Evolutionary conservation across 1,140 invertebrate species (phyloP).

Genomic region (Atta colombica): DNA sequence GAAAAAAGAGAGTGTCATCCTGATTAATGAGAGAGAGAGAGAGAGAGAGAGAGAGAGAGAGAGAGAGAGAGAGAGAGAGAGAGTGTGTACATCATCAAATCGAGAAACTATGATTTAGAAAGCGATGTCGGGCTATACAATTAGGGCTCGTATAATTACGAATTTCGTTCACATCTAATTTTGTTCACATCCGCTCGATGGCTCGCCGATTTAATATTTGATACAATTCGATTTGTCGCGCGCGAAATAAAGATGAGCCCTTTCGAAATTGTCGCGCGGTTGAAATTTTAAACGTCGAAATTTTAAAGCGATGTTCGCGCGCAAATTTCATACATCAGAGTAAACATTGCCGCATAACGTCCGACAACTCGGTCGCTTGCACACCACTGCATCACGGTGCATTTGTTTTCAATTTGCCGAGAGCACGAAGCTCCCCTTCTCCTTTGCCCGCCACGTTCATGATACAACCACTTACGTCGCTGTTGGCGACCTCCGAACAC

Average conservation of each 20-base stretch:
- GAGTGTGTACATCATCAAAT: too few species aligned
- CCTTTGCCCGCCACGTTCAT: conserved; percentile 36
- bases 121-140: not conserved
- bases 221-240: too few species aligned
- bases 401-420: conserved; percentile 1
- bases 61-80: not conserved
- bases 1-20: conserved; percentile 7
- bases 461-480: conserved; percentile 38
- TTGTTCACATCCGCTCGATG: not conserved
- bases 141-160: not conserved
- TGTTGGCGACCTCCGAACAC: too few species aligned
- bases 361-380: too few species aligned
- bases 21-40: not conserved
- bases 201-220: not conserved
- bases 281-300: not conserved
- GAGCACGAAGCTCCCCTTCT: conserved; percentile 5
- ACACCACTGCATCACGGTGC: too few species aligned
- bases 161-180: not conserved
- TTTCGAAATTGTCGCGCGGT: not conserved
- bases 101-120: not conserved
- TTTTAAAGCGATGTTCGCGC: not conserved
- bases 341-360: not conserved
- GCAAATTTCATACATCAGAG: conserved; percentile 10
- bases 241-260: too few species aligned
- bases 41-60: not conserved